Evolutionary conservation across 1,140 invertebrate genomes (phyloP).

Genomic region (Micrasema minimum): DNA sequence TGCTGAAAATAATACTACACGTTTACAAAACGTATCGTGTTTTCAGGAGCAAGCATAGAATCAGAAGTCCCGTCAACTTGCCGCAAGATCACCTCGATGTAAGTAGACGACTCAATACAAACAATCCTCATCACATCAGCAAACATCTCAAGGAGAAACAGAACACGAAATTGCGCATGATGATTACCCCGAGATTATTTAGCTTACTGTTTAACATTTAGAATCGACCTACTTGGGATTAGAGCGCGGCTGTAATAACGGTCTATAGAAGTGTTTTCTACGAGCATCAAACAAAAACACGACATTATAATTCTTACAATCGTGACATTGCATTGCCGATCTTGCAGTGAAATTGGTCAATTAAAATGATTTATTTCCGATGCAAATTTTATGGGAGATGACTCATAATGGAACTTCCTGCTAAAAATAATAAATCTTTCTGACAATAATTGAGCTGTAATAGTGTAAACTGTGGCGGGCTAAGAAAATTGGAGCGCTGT

Average conservation of each 20-base stretch:
- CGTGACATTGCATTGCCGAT: background rate
- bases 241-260: background rate
- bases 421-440: no score
- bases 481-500: no score
- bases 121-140: slow-evolving; percentile 4
- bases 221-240: slow-evolving; percentile 29
- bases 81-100: background rate
- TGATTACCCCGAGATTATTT: slow-evolving; percentile 23
- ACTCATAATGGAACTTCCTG: no score
- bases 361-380: no score
- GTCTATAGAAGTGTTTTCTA: background rate
- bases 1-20: no score
- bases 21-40: no score
- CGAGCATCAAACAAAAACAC: background rate
- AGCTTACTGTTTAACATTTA: slow-evolving; percentile 9
- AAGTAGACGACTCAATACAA: background rate
- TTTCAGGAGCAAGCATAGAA: no score
- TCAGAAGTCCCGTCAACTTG: background rate
- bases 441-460: no score
- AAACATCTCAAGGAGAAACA: slow-evolving; percentile 34
- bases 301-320: slow-evolving; percentile 2
- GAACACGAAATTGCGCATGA: slow-evolving; percentile 21
- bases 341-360: no score
- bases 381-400: no score
- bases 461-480: no score